Base-by-base conservation (phyloP, 1,140 invertebrate species). In the Drosophila subpulchrella region DNA sequence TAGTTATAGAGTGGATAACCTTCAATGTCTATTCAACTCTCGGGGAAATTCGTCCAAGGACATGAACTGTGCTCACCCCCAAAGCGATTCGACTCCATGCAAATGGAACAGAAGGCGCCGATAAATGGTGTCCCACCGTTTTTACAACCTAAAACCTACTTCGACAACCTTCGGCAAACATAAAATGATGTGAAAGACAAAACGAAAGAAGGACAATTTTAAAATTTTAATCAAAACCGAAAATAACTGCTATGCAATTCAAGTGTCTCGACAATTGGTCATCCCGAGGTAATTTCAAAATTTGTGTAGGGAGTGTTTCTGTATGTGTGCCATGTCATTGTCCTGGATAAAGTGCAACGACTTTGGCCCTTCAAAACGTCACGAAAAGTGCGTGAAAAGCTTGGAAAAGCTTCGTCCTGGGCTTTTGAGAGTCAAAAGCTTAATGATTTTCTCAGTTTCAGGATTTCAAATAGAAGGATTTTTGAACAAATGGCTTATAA, bases 11-110 rank as follows among this genome's bases (percentile, higher is more conserved):
- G 59, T 20, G 57, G 47, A 53, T 67, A 81, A 72, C 78, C 82
- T 86, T 86, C 70, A 53, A 30, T 62, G 82, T 86, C 55, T 86
- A 78, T 86, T 86, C 78, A 86, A 86, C 82, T 81, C 82, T 60
- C 51, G 41, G 36, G 6, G 53, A 75, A 85, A 85, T 78, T 85
- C 78, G 82, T 62, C 71, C 82, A 81, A 86, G 82, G 82, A 81
- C 82, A 74, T 68, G 63, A 70, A 47, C 74, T 54, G 46, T 54
- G 70, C 48, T 67, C 53, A 46, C 44, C 51, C 36, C 65, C n/a
- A 34, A 24, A 12, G 65, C 42, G 36, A 27, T 38, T 38, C 32
- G 42, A 17, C 13, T 39, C 48, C 53, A 74, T 79, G 77, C 58
- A 80, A 80, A 63, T 80, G 38, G 46, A 42, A 55, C 20, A 57